phyloP scores from a whole-genome alignment of 2,888 invertebrate genomes.

The Eugnorisma glareosa region DNA sequence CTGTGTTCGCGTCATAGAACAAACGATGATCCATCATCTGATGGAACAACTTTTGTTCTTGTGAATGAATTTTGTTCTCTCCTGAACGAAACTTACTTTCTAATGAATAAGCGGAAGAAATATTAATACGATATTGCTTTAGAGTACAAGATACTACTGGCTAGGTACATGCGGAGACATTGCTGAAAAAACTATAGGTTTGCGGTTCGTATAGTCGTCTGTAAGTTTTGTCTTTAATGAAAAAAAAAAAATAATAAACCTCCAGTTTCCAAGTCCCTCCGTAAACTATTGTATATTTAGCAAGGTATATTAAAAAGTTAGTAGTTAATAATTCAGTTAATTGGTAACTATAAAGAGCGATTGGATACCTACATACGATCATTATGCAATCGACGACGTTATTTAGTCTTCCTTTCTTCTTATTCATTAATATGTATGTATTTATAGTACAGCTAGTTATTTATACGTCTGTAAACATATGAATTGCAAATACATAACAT shows the following conservation, averaged over 20 bases:
- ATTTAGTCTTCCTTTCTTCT: conserved; percentile 63
- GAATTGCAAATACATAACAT: conserved; percentile 64
- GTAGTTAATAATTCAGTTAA: conserved; percentile 50
- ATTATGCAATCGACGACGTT: conserved; percentile 57
- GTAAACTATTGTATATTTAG: neutral
- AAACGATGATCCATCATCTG: conserved; percentile 6
- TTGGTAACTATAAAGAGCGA: conserved; percentile 38
- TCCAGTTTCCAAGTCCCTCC: neutral
- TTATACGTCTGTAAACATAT: conserved; percentile 62
- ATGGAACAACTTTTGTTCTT: neutral
- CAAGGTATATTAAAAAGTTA: neutral
- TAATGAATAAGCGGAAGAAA: conserved; percentile 1
- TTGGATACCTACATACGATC: conserved; percentile 50
- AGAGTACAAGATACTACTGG: neutral
- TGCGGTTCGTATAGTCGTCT: neutral
- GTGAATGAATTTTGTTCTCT: neutral
- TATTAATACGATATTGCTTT: neutral
- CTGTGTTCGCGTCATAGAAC: conserved; percentile 13
- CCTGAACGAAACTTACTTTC: neutral
- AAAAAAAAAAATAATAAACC: neutral
- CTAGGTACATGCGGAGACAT: neutral
- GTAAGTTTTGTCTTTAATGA: neutral
- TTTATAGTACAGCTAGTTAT: conserved; percentile 60
- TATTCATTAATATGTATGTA: conserved; percentile 66
- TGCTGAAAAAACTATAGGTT: neutral